Evolutionary conservation across 2,797 vertebrate genomes (phyloP), one percentile per base, ranked within the genome.

Genomic region (Sphenopsis melanotis): DNA sequence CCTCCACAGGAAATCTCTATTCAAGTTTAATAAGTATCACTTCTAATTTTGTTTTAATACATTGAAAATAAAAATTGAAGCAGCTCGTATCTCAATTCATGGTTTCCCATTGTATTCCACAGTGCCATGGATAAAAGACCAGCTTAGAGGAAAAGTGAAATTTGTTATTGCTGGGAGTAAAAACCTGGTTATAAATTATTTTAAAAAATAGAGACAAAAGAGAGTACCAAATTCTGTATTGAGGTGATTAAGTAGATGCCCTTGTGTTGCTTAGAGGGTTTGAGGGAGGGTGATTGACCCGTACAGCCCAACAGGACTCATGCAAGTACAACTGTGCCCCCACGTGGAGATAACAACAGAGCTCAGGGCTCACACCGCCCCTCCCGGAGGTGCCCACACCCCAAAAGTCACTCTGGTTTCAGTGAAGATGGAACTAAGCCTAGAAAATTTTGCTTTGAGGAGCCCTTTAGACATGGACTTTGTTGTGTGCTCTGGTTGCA

Each of bases 321-420:
- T 11, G 21, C 57, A 85, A 95, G 92, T 65, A 93, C 95, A 93
- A 95, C 94, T 96, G 87, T 96, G 94, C 94, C 94, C 94, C 95
- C 95, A 87, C 22, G 95, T 96, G 96, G 96, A 93, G 93, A 55
- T 29, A 64, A n/a, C 2, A 56, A 32, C 2, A 26, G 72, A 78
- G 76, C 53, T 78, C 83, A n/a, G 84, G 83, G 68, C 39, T 89
- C n/a, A 34, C 20, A 9, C 16, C 0, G 0, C 71, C 57, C 83
- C 53, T 63, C 66, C 55, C 34, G 27, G 50, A 71, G 71, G 10
- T 47, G n/a, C 61, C 34, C 59, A 52, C 34, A 49, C 55, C 61
- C 72, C 87, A 83, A 41, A 91, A 77, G 9, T 42, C 56, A 21
- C 39, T 0, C 47, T 70, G n/a, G 15, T 19, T 71, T 66, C 63